Evolutionary conservation across 2,113 vertebrate species (phyloP).

Genomic region (Alethe castanea): DNA sequence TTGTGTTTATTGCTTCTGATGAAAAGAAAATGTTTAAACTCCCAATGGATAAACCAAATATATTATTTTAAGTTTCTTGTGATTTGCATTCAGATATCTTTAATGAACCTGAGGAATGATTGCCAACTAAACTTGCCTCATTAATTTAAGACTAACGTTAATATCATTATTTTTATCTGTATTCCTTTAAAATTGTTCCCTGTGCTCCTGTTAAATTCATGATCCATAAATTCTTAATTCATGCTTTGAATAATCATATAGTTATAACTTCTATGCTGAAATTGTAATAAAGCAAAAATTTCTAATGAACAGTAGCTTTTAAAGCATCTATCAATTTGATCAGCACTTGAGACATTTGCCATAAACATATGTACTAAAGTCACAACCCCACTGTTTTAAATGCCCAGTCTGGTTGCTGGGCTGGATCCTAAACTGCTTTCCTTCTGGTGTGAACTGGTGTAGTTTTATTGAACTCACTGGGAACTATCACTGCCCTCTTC

Average conservation of each 20-base stretch:
- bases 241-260: neutral
- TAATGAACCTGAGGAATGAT: neutral
- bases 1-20: neutral
- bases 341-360: neutral
- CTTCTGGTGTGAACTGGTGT: neutral
- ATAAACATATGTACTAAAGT: neutral
- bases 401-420: neutral
- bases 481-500: neutral
- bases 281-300: neutral
- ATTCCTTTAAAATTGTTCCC: constrained; percentile 12
- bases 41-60: neutral
- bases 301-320: neutral
- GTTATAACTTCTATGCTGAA: neutral
- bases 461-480: neutral
- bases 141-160: neutral
- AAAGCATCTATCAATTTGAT: neutral
- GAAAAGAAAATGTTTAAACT: neutral
- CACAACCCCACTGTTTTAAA: neutral
- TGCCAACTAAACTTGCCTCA: neutral
- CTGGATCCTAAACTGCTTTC: neutral
- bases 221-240: neutral
- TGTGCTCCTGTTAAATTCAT: neutral
- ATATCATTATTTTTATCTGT: constrained; percentile 3
- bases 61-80: neutral
- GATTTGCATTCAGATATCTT: neutral